phyloP scores from a whole-genome alignment of 1,140 invertebrate species.

The Ips nitidus region DNA sequence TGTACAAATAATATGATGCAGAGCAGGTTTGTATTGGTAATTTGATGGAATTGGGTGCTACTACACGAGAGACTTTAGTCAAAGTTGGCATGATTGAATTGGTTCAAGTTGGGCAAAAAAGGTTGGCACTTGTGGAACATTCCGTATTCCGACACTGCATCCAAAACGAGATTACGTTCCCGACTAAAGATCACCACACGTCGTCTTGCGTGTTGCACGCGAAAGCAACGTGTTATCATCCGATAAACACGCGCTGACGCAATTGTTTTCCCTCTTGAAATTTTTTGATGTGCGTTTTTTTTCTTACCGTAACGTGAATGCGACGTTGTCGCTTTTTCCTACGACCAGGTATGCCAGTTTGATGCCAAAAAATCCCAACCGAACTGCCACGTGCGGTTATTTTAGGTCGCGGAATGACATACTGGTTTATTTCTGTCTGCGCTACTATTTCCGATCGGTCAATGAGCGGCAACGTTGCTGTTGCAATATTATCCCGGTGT shows the following conservation, averaged over 20 bases:
- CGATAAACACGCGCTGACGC: conserved; percentile 11
- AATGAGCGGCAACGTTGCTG: too few relatives aligned
- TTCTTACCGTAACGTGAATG: neutral
- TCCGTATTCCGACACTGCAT: too few relatives aligned
- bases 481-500: too few relatives aligned
- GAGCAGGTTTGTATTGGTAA: too few relatives aligned
- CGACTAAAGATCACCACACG: neutral
- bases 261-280: conserved; percentile 4
- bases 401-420: neutral
- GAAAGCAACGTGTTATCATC: conserved; percentile 6
- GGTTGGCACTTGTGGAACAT: too few relatives aligned
- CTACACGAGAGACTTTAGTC: too few relatives aligned
- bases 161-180: too few relatives aligned
- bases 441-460: neutral
- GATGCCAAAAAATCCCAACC: neutral
- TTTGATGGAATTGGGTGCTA: too few relatives aligned
- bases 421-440: neutral
- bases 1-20: too few relatives aligned
- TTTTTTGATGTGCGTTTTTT: neutral
- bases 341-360: neutral
- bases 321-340: neutral
- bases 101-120: too few relatives aligned
- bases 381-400: neutral
- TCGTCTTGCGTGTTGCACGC: conserved; percentile 4
- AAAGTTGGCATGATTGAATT: too few relatives aligned